Evolutionary conservation across 2,888 invertebrate genomes (phyloP).

Genomic region (Caenorhabditis sp.): DNA sequence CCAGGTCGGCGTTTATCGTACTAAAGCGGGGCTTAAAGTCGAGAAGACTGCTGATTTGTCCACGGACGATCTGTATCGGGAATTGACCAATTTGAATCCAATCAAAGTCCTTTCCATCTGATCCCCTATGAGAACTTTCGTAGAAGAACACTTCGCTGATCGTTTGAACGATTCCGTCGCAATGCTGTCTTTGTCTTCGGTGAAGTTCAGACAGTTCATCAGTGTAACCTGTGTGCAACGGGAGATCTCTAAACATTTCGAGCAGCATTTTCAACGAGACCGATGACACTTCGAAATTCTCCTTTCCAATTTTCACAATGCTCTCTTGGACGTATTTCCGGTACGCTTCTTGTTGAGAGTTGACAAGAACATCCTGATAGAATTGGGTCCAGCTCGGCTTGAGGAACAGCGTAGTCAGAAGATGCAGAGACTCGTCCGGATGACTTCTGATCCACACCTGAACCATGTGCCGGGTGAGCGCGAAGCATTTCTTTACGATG

Average conservation of each 20-base stretch:
- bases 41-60: conserved; percentile 41
- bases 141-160: conserved; percentile 42
- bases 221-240: conserved; percentile 26
- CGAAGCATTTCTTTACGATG: conserved; percentile 44
- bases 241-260: conserved; percentile 33
- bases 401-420: conserved; percentile 24
- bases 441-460: conserved; percentile 3
- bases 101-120: too few relatives aligned
- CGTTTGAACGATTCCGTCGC: conserved; percentile 41
- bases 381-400: conserved; percentile 29
- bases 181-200: conserved; percentile 41
- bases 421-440: not conserved
- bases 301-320: conserved; percentile 25
- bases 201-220: conserved; percentile 31
- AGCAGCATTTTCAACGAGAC: conserved; percentile 37
- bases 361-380: conserved; percentile 50
- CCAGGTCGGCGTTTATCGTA: conserved; percentile 22
- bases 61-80: conserved; percentile 28
- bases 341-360: conserved; percentile 46
- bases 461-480: conserved; percentile 27
- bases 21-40: conserved; percentile 40
- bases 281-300: conserved; percentile 8
- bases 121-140: conserved; percentile 23
- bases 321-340: conserved; percentile 47
- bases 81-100: conserved; percentile 33